Percentiles rank a stretch among this genome's conserved stretches.
Conservation (phyloP, 2,888 invertebrate genomes). For the Eurytoma californica region DNA sequence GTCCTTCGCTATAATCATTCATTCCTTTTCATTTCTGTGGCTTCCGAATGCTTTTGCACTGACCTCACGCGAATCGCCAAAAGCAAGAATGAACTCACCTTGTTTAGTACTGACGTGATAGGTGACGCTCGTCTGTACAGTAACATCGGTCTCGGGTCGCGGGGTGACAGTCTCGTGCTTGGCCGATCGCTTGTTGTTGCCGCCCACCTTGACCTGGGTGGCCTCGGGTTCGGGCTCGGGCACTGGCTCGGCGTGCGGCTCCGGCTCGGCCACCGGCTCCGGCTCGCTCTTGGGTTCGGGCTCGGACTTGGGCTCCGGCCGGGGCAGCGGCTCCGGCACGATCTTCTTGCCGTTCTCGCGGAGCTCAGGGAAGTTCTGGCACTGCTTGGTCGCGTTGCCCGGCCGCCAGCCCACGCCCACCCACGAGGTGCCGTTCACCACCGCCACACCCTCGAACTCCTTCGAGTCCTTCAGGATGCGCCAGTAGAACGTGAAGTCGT, state of each 20-base stretch:
- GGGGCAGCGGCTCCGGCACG: conserved; percentile 73
- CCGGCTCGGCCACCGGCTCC: conserved; percentile 70
- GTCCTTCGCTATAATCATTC: not conserved
- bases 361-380: conserved; percentile 87
- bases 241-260: conserved; percentile 68
- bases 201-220: conserved; percentile 69
- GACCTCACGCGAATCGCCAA: too few species aligned
- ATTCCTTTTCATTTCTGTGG: too few species aligned
- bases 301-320: conserved; percentile 71
- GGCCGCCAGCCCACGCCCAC: conserved; percentile 95
- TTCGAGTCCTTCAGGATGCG: conserved; percentile 86
- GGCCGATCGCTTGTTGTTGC: conserved; percentile 60
- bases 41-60: too few species aligned
- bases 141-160: conserved; percentile 77
- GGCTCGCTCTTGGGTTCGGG: conserved; percentile 73
- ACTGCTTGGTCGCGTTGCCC: conserved; percentile 82
- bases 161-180: conserved; percentile 66
- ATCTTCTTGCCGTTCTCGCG: conserved; percentile 69
- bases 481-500: conserved; percentile 89
- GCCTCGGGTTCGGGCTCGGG: conserved; percentile 70
- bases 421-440: conserved; percentile 91
- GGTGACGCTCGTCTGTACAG: conserved; percentile 87
- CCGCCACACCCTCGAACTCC: conserved; percentile 92
- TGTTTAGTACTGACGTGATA: conserved; percentile 84
- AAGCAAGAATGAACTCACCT: conserved; percentile 69